Percentiles rank a stretch among this genome's conserved stretches.
phyloP scores from a whole-genome alignment of 2,888 invertebrate genomes.

The Amphipoea lucens region DNA sequence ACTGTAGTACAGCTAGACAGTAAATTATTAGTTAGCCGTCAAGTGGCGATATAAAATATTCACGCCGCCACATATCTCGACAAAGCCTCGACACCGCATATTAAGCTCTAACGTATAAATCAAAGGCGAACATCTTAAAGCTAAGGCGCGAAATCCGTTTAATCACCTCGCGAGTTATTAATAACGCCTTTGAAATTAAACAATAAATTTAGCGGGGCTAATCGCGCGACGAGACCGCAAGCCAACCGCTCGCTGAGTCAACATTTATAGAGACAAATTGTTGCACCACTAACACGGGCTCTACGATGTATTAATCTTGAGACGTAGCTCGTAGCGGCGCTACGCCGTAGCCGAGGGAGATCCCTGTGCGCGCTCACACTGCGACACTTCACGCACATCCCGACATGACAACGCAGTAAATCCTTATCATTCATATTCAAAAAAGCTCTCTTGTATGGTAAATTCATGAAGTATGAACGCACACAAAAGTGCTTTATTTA shows the following conservation, averaged over 20 bases:
- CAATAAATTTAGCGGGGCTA: constrained; percentile 89
- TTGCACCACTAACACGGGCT: constrained; percentile 87
- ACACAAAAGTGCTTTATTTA: constrained; percentile 74
- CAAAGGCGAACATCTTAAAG: constrained; percentile 84
- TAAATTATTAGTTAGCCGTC: constrained; percentile 57
- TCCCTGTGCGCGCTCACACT: constrained; percentile 68
- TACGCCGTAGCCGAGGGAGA: constrained; percentile 75
- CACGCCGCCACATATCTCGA: constrained; percentile 68
- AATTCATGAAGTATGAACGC: constrained; percentile 63
- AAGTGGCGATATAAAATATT: constrained; percentile 68
- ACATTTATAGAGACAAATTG: constrained; percentile 91
- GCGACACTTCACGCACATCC: constrained; percentile 62
- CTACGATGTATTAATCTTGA: constrained; percentile 89
- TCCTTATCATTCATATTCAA: constrained; percentile 45
- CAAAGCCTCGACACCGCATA: constrained; percentile 79
- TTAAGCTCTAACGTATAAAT: constrained; percentile 84
- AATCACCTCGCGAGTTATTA: constrained; percentile 89
- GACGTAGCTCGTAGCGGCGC: constrained; percentile 75
- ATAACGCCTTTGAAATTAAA: constrained; percentile 90
- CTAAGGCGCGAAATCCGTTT: constrained; percentile 87
- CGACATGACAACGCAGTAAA: constrained; percentile 43
- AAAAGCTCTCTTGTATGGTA: constrained; percentile 39
- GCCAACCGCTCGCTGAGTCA: constrained; percentile 87
- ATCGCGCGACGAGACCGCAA: constrained; percentile 87
- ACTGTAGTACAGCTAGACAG: constrained; percentile 52